Base-by-base conservation (phyloP, 53 echinoderm and acorn worm genomes). In the Actinopyga echinites region DNA sequence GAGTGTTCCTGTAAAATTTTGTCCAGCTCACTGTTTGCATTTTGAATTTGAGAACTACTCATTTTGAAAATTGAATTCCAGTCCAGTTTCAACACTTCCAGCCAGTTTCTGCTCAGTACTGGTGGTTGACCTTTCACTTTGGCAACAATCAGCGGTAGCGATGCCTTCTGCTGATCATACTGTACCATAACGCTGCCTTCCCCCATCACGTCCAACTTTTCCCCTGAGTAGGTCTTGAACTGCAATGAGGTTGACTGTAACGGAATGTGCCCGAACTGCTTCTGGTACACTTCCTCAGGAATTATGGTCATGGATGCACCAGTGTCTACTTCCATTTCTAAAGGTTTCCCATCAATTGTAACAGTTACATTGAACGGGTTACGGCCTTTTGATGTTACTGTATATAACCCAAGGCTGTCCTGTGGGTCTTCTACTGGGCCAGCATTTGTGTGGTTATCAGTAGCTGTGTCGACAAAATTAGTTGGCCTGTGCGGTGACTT, bases 271-370 rank as follows among this genome's bases (percentile, higher is more conserved):
- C 42, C 17, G 12, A 88, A 84, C 30, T 44, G 28, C 54, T 71
- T 40, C 56, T 55, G 56, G 20, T 55, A 55, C 56, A 55, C 20
- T 62, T 65, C 75, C 79, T 84, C 56, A 62, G 79, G 56, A 40
- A 89, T 79, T 30, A 80, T 35, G 6, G 89, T 67, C 52, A 81
- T 37, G 2, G 89, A 71, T 31, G 89, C 83, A 30, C 86, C 90
- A 30, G 90, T 90, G 45, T 86, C 86, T 5, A 90, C 30, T 61
- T 83, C 87, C 90, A 86, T 90, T 42, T 56, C 54, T 8, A 89
- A 7, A 7, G 43, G 10, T 43, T 68, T 75, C 28, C 42, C 75
- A 65, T 86, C 79, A 23, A 83, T 55, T 55, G 56, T 55, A 20
- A 55, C 56, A 20, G 56, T 20, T 13, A 13, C 20, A 20, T 20